These are phyloP conservation scores for Phalacrocorax brasilianus DNA, from an alignment of 2,113 vertebrate genomes.

Conservation along the genomic window DNA sequence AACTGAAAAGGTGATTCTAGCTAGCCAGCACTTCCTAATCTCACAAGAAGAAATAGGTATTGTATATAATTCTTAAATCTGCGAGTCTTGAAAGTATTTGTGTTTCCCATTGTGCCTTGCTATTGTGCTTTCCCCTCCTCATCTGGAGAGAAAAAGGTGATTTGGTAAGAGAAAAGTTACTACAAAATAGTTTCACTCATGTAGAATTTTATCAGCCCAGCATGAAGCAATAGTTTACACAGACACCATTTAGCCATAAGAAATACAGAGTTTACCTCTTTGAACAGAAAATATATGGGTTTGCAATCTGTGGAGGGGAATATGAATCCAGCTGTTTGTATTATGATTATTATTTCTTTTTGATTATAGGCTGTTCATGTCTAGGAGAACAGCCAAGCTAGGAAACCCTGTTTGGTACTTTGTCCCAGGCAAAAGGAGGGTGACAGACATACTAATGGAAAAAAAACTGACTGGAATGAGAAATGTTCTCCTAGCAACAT, in stretches of 20 bases:
- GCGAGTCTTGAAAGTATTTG: not conserved
- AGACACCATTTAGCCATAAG: not conserved
- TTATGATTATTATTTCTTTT: slow-evolving; percentile 9
- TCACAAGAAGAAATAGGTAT: not conserved
- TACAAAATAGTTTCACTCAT: not conserved
- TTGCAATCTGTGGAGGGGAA: not conserved
- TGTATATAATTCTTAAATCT: not conserved
- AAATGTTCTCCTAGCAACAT: not conserved
- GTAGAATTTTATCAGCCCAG: not conserved
- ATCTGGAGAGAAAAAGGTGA: not conserved
- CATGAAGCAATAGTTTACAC: not conserved
- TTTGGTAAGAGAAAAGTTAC: not conserved
- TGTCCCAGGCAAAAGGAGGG: not conserved
- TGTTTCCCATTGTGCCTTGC: not conserved
- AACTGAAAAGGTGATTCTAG: not conserved
- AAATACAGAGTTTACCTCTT: not conserved
- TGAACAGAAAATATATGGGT: not conserved
- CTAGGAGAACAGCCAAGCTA: not conserved
- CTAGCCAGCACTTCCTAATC: not conserved
- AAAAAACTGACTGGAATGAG: not conserved
- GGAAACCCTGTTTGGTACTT: not conserved
- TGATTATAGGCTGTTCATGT: not conserved
- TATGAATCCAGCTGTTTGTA: not conserved
- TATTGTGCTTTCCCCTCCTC: not conserved
- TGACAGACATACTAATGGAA: not conserved